A percentile compares a stretch with the other conserved stretches of the same genome.
Evolutionary conservation across 2,888 invertebrate species (phyloP).

Genomic region (Caenorhabditis angaria): DNA sequence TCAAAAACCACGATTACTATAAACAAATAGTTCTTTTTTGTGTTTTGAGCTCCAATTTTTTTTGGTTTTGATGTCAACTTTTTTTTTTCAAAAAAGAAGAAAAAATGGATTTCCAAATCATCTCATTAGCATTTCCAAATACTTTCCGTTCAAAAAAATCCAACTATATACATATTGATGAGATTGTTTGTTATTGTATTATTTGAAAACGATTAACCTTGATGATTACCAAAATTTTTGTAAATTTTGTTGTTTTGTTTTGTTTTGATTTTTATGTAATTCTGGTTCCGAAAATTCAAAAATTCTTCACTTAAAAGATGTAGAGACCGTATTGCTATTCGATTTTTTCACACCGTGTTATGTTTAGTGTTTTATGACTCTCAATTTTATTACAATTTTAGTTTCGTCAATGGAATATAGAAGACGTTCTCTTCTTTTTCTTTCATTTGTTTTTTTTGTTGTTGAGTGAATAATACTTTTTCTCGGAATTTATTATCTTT

Average conservation of each 20-base stretch:
- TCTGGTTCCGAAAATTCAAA: not conserved
- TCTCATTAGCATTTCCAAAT: too few species aligned
- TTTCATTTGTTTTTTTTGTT: too few species aligned
- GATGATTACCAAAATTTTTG: not conserved
- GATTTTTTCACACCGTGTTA: constrained; percentile 4
- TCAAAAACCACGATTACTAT: too few species aligned
- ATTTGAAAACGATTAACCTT: constrained; percentile 3
- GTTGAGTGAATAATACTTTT: not conserved
- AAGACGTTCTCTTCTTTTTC: not conserved
- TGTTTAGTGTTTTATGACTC: constrained; percentile 2
- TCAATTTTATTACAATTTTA: not conserved
- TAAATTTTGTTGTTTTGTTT: not conserved
- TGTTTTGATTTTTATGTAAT: not conserved
- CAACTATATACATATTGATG: not conserved
- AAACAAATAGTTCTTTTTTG: too few species aligned
- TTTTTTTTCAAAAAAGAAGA: too few species aligned
- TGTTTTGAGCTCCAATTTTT: too few species aligned
- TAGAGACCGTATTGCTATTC: too few species aligned
- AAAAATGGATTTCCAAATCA: too few species aligned
- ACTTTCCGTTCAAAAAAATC: too few species aligned
- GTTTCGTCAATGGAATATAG: constrained; percentile 1
- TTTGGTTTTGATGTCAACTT: too few species aligned
- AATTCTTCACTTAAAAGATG: not conserved
- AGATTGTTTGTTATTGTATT: constrained; percentile 2
- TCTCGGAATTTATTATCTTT: not conserved